Evolutionary conservation across 2,888 invertebrate species (phyloP).

Genomic region (Stenoptilia bipunctidactyla): DNA sequence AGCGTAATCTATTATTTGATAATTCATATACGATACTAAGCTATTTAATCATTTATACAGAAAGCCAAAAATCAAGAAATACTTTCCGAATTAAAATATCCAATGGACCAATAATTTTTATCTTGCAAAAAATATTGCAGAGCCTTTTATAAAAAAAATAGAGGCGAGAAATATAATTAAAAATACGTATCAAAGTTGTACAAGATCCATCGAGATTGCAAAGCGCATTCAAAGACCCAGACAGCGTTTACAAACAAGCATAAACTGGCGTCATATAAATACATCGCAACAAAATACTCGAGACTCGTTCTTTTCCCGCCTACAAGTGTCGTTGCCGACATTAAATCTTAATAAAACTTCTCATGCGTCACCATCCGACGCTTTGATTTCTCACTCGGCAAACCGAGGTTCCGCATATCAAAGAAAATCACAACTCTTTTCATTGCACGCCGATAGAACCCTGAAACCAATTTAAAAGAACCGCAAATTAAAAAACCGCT

Average conservation of each 20-base stretch:
- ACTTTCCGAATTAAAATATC: no score
- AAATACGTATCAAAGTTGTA: no score
- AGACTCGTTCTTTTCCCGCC: slow-evolving; percentile 69
- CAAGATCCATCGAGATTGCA: not conserved
- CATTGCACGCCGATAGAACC: slow-evolving; percentile 68
- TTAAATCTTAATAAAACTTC: slow-evolving; percentile 70
- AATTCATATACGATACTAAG: no score
- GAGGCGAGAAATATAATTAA: no score
- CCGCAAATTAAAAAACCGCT: slow-evolving; percentile 28
- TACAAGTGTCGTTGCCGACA: slow-evolving; percentile 66
- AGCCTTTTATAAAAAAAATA: no score
- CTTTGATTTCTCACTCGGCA: slow-evolving; percentile 71
- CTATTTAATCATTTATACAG: no score
- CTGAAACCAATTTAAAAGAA: slow-evolving; percentile 62
- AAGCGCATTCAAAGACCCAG: not conserved
- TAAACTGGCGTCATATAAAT: slow-evolving; percentile 32
- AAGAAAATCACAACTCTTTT: slow-evolving; percentile 71
- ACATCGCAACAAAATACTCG: slow-evolving; percentile 53
- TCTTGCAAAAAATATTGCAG: no score
- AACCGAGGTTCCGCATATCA: slow-evolving; percentile 66
- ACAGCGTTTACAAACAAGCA: not conserved
- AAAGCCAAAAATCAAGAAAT: no score
- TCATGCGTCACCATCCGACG: slow-evolving; percentile 60
- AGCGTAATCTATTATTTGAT: no score
- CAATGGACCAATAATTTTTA: no score